Conservation (phyloP, 1,140 invertebrate species). For the Drosophila pseudoobscura region DNA sequence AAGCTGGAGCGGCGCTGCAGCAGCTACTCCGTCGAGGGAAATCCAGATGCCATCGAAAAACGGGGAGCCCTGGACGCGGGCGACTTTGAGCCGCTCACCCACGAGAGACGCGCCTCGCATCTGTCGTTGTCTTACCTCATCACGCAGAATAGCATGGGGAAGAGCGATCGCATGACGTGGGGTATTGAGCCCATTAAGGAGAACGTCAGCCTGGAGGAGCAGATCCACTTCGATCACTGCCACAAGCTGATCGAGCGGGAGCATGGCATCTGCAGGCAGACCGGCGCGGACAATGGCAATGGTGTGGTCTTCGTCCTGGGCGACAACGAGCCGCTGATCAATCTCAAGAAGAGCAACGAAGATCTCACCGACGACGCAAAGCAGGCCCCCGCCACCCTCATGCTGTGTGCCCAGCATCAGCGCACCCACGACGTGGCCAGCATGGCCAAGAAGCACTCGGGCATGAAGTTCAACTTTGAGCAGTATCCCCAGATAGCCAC, state of each 20-base stretch:
- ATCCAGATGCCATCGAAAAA: slow-evolving; percentile 15
- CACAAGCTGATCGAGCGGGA: slow-evolving; percentile 76
- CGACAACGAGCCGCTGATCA: slow-evolving; percentile 88
- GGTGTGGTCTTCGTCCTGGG: slow-evolving; percentile 90
- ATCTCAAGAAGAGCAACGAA: slow-evolving; percentile 79
- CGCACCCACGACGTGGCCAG: slow-evolving; percentile 83
- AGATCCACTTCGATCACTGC: slow-evolving; percentile 79
- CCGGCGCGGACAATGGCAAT: slow-evolving; percentile 57
- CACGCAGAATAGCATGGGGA: slow-evolving; percentile 82
- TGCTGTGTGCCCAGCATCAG: slow-evolving; percentile 83
- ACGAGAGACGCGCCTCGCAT: slow-evolving; percentile 55
- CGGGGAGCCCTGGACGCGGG: slow-evolving; percentile 2
- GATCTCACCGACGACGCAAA: slow-evolving; percentile 56
- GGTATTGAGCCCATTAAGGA: slow-evolving; percentile 82
- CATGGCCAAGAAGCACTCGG: slow-evolving; percentile 85
- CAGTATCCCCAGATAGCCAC: slow-evolving; percentile 88
- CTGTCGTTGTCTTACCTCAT: slow-evolving; percentile 79
- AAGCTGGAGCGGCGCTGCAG: slow-evolving; percentile 67
- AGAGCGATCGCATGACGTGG: slow-evolving; percentile 81
- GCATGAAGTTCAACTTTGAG: slow-evolving; percentile 88
- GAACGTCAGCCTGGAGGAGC: slow-evolving; percentile 76
- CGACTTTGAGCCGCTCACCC: slow-evolving; percentile 29
- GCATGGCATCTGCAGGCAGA: slow-evolving; percentile 63
- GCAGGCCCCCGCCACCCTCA: slow-evolving; percentile 8
- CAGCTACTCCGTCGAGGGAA: slow-evolving; percentile 61